Base-by-base conservation (phyloP, 2,888 invertebrate species). In the Antheraea assamensis region DNA sequence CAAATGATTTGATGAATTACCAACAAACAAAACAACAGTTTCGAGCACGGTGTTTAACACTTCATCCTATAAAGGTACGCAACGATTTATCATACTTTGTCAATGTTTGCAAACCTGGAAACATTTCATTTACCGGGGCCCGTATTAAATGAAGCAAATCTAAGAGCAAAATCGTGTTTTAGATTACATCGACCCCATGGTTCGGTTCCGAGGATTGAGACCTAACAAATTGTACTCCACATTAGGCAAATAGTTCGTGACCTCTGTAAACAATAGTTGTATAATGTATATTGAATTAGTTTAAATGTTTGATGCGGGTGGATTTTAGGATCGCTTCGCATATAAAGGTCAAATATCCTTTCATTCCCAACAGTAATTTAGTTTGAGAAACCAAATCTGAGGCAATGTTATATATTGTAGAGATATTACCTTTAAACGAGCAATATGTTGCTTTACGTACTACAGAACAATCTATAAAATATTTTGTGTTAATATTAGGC, bases 91-190 rank as follows among this genome's bases (percentile, higher is more conserved):
- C 68, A 68, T 68, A 68, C 68, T 68, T 68, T 68, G 68, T 68
- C 68, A 68, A 68, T 68, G 68, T 68, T 68, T 68, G 68, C 68
- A 35, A 68, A 68, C 68, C 30, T 68, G 68, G 68, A 68, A 68
- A 35, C 68, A 68, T 68, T 68, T 68, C 68, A 68, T 68, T 68
- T 68, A 68, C n/a, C 68, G 35, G 52, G 73, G 64, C 64, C 72
- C 74, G 42, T 31, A 64, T 68, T 71, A 71, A 75, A 74, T 72
- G 71, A 72, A 71, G 71, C 71, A 72, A 72, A 72, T 71, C 66
- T 74, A 72, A 75, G 74, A 71, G 75, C 73, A 66, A 72, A 75
- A 71, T 58, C 75, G 66, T 75, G 75, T 75, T 47, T 68, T 68
- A 68, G 68, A 68, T 35, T 35, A 68, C 68, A 68, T 68, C 68